A percentile compares a stretch with the other conserved stretches of the same genome.
Conservation (phyloP, 2,888 invertebrate species). For the Ormia ochracea region DNA sequence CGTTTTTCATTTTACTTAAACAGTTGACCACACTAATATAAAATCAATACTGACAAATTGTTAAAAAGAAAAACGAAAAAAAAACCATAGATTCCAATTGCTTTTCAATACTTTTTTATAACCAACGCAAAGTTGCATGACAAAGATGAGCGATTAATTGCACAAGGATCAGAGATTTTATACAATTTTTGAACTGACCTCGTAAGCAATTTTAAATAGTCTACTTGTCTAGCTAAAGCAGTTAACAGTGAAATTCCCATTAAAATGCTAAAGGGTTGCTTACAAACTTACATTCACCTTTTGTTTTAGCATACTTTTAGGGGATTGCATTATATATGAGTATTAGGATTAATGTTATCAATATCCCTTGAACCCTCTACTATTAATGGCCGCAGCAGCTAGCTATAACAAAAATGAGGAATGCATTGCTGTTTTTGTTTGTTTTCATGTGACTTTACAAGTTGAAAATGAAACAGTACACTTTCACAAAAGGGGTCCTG, state of each 20-base stretch:
- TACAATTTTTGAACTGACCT: not conserved
- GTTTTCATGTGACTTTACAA: not conserved
- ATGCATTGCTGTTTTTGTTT: not conserved
- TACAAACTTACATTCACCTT: not conserved
- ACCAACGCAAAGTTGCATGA: too few species aligned
- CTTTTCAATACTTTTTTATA: too few species aligned
- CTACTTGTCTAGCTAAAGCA: conserved; percentile 21
- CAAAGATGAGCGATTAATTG: too few species aligned
- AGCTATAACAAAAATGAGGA: not conserved
- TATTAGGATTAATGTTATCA: conserved; percentile 50
- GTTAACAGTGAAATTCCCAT: not conserved
- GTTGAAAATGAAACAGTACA: conserved; percentile 34
- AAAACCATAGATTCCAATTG: too few species aligned
- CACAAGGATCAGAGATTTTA: not conserved
- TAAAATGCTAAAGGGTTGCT: conserved; percentile 16
- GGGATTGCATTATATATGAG: too few species aligned
- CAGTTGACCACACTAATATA: too few species aligned
- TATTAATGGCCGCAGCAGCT: conserved; percentile 1
- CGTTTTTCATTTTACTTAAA: too few species aligned
- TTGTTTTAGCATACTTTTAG: conserved; percentile 10
- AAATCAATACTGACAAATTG: too few species aligned
- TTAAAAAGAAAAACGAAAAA: too few species aligned
- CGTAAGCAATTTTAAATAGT: conserved; percentile 4
- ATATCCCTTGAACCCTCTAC: conserved; percentile 36
- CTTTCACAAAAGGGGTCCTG: conserved; percentile 23